Evolutionary conservation across 2,888 invertebrate species (phyloP).

Genomic region (Parnassius orleans): DNA sequence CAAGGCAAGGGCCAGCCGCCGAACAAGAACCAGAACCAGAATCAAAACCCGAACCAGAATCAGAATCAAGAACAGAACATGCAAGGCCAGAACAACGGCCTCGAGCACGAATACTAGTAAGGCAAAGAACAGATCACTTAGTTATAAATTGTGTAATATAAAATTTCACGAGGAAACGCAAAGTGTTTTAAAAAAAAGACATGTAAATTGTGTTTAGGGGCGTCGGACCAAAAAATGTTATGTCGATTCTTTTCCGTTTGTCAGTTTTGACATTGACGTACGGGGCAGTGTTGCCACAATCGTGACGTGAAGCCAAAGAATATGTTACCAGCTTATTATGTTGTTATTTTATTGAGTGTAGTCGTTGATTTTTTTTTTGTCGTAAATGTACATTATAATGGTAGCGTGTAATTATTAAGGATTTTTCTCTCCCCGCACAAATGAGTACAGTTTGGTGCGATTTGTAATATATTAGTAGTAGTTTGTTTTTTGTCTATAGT

Average conservation of each 20-base stretch:
- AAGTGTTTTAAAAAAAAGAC: conserved; percentile 56
- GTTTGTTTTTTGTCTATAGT: conserved; percentile 24
- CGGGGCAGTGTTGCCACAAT: conserved; percentile 23
- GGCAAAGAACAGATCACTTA: conserved; percentile 32
- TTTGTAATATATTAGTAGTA: conserved; percentile 30
- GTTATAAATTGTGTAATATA: conserved; percentile 17
- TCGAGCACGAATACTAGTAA: conserved; percentile 76
- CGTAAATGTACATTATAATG: conserved; percentile 23
- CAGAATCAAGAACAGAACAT: conserved; percentile 53
- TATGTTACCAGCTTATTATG: conserved; percentile 49
- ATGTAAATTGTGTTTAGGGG: conserved; percentile 58
- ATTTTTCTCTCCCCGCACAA: conserved; percentile 42
- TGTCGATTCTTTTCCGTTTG: conserved; percentile 33
- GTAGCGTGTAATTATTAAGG: conserved; percentile 23
- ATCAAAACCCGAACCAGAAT: conserved; percentile 46
- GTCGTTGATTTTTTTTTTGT: not conserved
- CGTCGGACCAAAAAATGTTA: conserved; percentile 69
- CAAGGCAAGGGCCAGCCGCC: conserved; percentile 66
- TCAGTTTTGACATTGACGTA: conserved; percentile 11
- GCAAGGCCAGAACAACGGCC: conserved; percentile 63
- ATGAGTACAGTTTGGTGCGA: conserved; percentile 37
- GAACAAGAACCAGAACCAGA: conserved; percentile 34
- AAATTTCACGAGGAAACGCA: conserved; percentile 28
- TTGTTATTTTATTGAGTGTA: conserved; percentile 17
- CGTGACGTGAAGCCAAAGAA: conserved; percentile 45